A percentile compares a stretch with the other conserved stretches of the same genome.
Conservation (phyloP, 1,140 invertebrate genomes). For the Dendroctonus ponderosae region DNA sequence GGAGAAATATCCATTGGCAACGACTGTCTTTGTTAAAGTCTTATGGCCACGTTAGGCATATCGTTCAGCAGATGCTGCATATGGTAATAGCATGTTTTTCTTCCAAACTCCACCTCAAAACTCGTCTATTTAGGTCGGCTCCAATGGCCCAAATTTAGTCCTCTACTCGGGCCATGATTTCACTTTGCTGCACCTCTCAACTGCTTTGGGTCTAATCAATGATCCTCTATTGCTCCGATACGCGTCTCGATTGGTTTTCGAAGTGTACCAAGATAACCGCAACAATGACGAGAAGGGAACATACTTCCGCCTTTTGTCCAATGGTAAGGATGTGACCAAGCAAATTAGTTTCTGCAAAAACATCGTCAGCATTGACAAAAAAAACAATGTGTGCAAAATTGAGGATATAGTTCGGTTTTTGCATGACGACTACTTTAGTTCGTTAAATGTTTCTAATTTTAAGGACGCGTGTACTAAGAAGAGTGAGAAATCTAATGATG, state of each 20-base stretch:
- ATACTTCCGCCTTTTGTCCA: constrained; percentile 80
- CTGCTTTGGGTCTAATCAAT: constrained; percentile 69
- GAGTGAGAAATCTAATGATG: constrained; percentile 2
- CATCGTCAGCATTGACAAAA: constrained; percentile 55
- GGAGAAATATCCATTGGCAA: constrained; percentile 63
- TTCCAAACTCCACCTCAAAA: background rate
- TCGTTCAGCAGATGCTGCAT: constrained; percentile 74
- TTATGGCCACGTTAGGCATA: constrained; percentile 74
- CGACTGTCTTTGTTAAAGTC: constrained; percentile 68
- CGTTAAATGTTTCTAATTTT: constrained; percentile 79
- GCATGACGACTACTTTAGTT: constrained; percentile 79
- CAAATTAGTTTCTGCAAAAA: constrained; percentile 76
- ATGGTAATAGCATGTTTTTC: constrained; percentile 55
- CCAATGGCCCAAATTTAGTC: constrained; percentile 74
- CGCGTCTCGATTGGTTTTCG: constrained; percentile 81
- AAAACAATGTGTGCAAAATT: constrained; percentile 72
- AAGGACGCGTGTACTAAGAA: constrained; percentile 69
- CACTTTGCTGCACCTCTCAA: constrained; percentile 78
- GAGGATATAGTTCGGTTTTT: constrained; percentile 81
- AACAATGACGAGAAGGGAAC: constrained; percentile 60
- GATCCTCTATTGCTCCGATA: constrained; percentile 67
- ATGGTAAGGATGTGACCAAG: constrained; percentile 83
- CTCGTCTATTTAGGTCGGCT: constrained; percentile 53
- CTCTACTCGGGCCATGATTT: constrained; percentile 90
- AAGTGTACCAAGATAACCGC: constrained; percentile 64